Base-by-base conservation (phyloP, 2,113 vertebrate species). In the Apistogramma diplotaenia region DNA sequence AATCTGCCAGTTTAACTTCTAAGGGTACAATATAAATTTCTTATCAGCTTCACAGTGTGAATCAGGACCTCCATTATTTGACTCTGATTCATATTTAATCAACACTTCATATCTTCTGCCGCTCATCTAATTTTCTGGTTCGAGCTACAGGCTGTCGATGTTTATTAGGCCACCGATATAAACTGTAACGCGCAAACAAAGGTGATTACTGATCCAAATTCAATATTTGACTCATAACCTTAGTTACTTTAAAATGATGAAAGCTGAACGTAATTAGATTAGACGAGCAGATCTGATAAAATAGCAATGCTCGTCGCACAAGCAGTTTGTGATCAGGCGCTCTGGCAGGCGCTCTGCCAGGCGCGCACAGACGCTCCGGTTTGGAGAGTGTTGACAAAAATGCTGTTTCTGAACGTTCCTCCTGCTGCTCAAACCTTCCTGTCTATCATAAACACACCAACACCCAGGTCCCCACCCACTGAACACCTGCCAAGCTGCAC, bases 401-500 rank as follows among this genome's bases (percentile, higher is more conserved):
- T 15, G 27, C 31, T 61, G 61, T 11, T 51, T 35, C 57, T 74
- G 29, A 77, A 49, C 4, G 12, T 80, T 55, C 12, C 5, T 73
- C 56, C 43, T 74, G 33, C 79, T 76, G 59, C 76, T 78, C 49
- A 51, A 54, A 59, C 37, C 70, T 29, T 73, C 54, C 62, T 71
- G 58, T 80, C 62, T 55, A 21, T 75, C 84, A 78, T 65, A 37
- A 77, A 78, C 54, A 56, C 37, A 78, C 82, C 67, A 58, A 59
- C 61, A 76, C 81, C 62, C 72, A 83, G 79, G 55, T 37, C 33
- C n/a, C 40, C 35, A 76, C 84, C 72, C 78, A 82, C 84, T 51
- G 35, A 81, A 78, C 81, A 86, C 83, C 82, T 87, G 82, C 74
- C 77, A 74, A 65, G 16, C 59, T 53, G 11, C 23, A 51, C 75